Conservation (phyloP, 2,797 vertebrate species). For the Gymnocypris eckloni region DNA sequence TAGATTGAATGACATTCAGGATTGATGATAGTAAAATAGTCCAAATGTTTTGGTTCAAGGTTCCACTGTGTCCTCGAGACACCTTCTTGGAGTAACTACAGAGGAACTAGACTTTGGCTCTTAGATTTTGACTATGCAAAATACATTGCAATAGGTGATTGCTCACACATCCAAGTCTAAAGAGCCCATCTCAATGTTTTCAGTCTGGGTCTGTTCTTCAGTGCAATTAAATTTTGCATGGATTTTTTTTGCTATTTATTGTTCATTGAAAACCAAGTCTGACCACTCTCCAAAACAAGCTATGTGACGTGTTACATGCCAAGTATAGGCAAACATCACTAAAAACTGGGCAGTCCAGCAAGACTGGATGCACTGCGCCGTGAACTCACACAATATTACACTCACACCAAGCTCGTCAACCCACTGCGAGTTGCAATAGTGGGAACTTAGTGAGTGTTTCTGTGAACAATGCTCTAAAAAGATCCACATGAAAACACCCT, state of each 20-base stretch:
- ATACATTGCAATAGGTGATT: neutral
- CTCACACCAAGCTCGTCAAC: slow-evolving; percentile 10
- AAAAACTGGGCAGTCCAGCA: slow-evolving; percentile 44
- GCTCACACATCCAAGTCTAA: neutral
- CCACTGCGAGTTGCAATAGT: slow-evolving; percentile 7
- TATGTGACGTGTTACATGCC: neutral
- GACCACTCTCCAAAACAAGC: neutral
- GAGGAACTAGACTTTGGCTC: neutral
- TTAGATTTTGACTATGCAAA: neutral
- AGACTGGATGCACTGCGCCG: neutral
- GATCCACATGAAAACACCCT: slow-evolving; percentile 4
- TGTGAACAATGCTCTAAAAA: slow-evolving; percentile 22
- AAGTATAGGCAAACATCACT: neutral
- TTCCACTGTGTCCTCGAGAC: slow-evolving; percentile 64
- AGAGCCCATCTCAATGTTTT: neutral
- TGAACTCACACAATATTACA: neutral
- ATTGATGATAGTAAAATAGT: slow-evolving; percentile 61
- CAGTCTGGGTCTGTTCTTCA: neutral
- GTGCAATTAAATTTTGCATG: neutral
- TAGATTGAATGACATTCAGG: slow-evolving; percentile 71
- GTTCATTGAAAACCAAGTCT: neutral
- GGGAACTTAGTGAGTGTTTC: neutral
- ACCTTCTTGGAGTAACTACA: slow-evolving; percentile 28
- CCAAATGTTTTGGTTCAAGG: slow-evolving; percentile 69
- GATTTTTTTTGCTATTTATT: neutral